Base-by-base conservation (phyloP, 2,888 invertebrate genomes). In the Ashinkailepas kermadecensis region DNA sequence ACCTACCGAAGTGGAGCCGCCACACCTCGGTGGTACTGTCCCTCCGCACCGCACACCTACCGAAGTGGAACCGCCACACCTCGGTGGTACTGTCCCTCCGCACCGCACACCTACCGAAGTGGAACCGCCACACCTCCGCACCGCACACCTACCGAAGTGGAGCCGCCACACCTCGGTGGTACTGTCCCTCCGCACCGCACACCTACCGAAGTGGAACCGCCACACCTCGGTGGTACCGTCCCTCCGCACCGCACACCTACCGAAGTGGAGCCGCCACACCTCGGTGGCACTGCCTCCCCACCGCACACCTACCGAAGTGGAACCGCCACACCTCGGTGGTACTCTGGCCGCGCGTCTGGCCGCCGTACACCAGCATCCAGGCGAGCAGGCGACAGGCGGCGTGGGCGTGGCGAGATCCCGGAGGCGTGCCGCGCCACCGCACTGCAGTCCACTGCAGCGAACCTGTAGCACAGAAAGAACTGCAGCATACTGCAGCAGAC, bases 21-120 rank as follows among this genome's bases (percentile, higher is more conserved):
- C 39, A 39, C 39, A 39, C 39, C 39, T 39, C 39, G 39, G 39
- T 39, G 1, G n/a, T n/a, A n/a, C n/a, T n/a, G n/a, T n/a, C n/a
- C n/a, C n/a, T n/a, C n/a, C n/a, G n/a, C n/a, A n/a, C 39, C 39
- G 39, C 4, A 39, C 15, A 74, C 88, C 88, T 88, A 95, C 95
- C 94, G 84, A 95, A 94, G 88, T 94, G 93, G 86, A 93, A 95
- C 6, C 92, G 92, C 95, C 95, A 96, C 9, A 95, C 88, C 87
- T 95, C 95, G 81, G 92, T 91, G 25, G 92, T 93, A 78, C 95
- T 94, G n/a, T n/a, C 11, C 95, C 95, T 82, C 92, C 90, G 83
- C 95, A 88, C 87, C 39, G 39, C 4, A 39, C 15, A 74, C 88
- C 88, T 88, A 95, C 95, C 94, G 84, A 95, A 94, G 88, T 94